These are phyloP conservation scores for Naja naja DNA, from an alignment of 2,113 vertebrate species.

Conservation along the genomic window DNA sequence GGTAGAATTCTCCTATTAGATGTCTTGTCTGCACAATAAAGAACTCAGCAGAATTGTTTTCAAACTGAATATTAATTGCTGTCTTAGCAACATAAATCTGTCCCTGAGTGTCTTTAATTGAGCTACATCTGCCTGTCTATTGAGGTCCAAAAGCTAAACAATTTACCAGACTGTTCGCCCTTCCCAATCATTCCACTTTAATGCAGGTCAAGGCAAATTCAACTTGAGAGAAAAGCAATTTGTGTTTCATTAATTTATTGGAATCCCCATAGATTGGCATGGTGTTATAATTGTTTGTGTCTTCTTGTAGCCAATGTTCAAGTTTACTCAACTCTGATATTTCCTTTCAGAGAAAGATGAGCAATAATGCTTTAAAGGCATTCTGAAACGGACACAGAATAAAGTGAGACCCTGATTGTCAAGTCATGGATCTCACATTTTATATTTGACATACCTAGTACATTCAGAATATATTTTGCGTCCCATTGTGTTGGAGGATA, in stretches of 20 bases:
- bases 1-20: not conserved
- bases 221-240: not conserved
- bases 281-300: not conserved
- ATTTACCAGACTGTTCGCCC: not conserved
- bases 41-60: not conserved
- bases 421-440: not conserved
- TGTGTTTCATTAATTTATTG: conserved; percentile 2
- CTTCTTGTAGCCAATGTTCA: not conserved
- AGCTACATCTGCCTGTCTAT: not conserved
- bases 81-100: not conserved
- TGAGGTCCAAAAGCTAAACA: not conserved
- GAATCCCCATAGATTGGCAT: not conserved
- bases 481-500: not conserved
- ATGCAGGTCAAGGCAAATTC: not conserved
- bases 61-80: not conserved
- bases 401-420: not conserved
- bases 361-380: not conserved
- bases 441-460: not conserved
- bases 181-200: not conserved
- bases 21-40: not conserved
- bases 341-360: not conserved
- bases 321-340: not conserved
- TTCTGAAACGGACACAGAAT: not conserved
- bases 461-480: not conserved
- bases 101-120: not conserved